Evolutionary conservation across 2,113 vertebrate species (phyloP), one percentile per base, ranked within the genome.

Genomic region (Suncus etruscus): DNA sequence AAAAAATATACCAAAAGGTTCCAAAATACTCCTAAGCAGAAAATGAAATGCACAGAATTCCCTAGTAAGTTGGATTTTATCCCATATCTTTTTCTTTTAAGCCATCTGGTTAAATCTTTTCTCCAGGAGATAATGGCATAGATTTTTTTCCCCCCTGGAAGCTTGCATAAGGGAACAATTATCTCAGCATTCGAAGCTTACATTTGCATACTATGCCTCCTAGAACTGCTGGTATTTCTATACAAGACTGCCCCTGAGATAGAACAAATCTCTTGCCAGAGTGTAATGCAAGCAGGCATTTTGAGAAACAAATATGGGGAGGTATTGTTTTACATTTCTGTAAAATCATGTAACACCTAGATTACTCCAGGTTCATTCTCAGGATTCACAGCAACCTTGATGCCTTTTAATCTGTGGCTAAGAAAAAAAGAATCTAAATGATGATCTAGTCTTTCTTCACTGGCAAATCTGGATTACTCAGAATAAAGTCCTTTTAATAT

Each of bases 351-450:
- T 70, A 68, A 66, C 2, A 11, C 3, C 24, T 6, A 29, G 24
- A 87, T 83, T 80, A 32, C 25, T 47, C 61, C 51, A 66, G 29
- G 9, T 6, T 27, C 39, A 86, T 79, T 15, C 50, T 58, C 15
- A 5, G 83, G 20, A 11, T 74, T 78, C 48, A 16, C 1, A 1
- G 27, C 11, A 16, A 10, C 16, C 61, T 75, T 27, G 8, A 27
- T 20, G 11, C 8, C 72, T 86, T 93, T 78, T 70, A 68, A 54
- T 18, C 15, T 24, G 45, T 58, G 18, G 54, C 54, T 58, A 7
- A 91, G 12, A 32, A 58, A 94, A 94, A 79, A 72, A 22, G 12
- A 83, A 89, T 48, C 12, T 51, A 45, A 22, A 25, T 11, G 48
- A 65, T 86, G 18, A 58, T 58, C 54, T 58, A 58, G 15, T 58